These are phyloP conservation scores for Eucera pruinosa DNA, from an alignment of 2,888 invertebrate genomes.

Conservation along the genomic window DNA sequence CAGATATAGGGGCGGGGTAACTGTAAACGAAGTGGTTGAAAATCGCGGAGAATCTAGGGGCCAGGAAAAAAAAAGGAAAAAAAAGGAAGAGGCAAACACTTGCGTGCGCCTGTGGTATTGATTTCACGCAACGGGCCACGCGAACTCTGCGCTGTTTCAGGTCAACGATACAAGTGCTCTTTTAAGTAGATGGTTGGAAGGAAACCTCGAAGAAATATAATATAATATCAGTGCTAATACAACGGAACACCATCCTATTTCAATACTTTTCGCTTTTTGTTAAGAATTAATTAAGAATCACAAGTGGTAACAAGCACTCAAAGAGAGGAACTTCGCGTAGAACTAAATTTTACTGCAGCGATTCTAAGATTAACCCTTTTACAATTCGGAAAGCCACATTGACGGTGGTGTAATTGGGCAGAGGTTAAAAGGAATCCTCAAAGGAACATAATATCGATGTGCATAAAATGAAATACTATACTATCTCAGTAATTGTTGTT, in stretches of 20 bases:
- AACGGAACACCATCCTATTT: not conserved
- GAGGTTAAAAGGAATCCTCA: too few species aligned
- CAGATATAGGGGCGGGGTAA: not conserved
- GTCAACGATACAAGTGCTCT: slow-evolving; percentile 53
- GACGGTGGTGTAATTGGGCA: too few species aligned
- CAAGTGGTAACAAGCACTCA: too few species aligned
- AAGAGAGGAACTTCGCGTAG: too few species aligned
- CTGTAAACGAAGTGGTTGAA: not conserved
- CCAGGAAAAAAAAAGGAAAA: slow-evolving; percentile 17
- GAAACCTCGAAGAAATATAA: slow-evolving; percentile 35
- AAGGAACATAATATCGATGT: too few species aligned
- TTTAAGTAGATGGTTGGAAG: slow-evolving; percentile 35
- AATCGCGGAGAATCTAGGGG: slow-evolving; percentile 11
- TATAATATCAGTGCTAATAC: slow-evolving; percentile 21
- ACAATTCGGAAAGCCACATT: too few species aligned
- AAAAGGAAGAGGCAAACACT: slow-evolving; percentile 62
- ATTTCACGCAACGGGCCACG: slow-evolving; percentile 72
- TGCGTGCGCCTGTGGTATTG: slow-evolving; percentile 71
- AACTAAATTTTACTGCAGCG: too few species aligned
- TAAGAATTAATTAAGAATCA: too few species aligned
- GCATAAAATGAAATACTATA: too few species aligned
- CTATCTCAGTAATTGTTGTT: too few species aligned
- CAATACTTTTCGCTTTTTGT: too few species aligned
- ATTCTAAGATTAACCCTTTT: too few species aligned
- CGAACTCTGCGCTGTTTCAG: slow-evolving; percentile 59